These are phyloP conservation scores for Martes martes DNA, from an alignment of 2,113 vertebrate species.

Conservation along the genomic window DNA sequence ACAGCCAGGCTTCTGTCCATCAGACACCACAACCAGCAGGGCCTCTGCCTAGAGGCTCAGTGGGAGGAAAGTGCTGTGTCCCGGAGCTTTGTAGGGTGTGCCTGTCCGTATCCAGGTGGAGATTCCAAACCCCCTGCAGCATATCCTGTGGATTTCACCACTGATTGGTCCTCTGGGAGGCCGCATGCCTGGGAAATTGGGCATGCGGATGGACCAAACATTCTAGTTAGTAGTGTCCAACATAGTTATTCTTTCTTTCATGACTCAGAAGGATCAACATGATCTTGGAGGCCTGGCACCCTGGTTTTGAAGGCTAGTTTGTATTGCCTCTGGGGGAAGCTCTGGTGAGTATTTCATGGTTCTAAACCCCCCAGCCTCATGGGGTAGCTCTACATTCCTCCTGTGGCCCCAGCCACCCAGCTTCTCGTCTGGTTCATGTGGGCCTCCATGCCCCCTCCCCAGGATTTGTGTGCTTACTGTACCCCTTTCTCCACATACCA, in stretches of 20 bases:
- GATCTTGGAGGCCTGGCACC: not conserved
- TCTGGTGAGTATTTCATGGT: not conserved
- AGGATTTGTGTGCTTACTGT: not conserved
- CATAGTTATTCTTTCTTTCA: too few relatives aligned
- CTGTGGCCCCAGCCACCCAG: too few relatives aligned
- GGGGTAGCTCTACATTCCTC: not conserved
- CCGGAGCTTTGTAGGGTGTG: too few relatives aligned
- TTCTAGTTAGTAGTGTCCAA: not conserved
- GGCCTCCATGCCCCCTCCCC: not conserved
- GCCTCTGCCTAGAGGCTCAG: too few relatives aligned
- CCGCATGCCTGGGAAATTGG: rapidly evolving
- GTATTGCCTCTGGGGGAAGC: not conserved
- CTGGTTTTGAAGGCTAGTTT: not conserved
- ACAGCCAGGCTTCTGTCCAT: not conserved
- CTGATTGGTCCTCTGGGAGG: not conserved
- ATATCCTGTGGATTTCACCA: not conserved
- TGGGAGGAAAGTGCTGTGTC: not conserved
- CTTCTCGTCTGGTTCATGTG: rapidly evolving
- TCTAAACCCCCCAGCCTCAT: not conserved
- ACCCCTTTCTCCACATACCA: not conserved
- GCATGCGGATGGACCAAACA: not conserved
- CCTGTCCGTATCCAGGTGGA: not conserved
- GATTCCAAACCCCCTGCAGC: not conserved
- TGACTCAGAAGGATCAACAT: not conserved
- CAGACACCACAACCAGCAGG: not conserved